phyloP scores from a whole-genome alignment of 1,140 invertebrate genomes.

The Microplitis demolitor region DNA sequence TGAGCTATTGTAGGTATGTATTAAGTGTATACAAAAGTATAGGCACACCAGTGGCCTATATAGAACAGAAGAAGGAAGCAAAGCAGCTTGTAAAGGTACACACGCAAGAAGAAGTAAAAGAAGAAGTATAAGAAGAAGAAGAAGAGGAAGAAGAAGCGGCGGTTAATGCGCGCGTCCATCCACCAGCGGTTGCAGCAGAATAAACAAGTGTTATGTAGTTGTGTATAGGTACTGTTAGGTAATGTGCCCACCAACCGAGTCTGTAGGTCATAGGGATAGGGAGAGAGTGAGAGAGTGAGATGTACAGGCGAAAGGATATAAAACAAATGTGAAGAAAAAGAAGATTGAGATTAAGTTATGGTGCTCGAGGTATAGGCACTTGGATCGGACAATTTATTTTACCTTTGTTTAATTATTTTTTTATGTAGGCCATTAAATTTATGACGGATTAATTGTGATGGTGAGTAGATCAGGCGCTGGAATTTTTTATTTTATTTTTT shows the following conservation, averaged over 20 bases:
- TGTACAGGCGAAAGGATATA: slow-evolving; percentile 21
- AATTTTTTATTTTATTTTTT: no score
- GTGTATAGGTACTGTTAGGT: slow-evolving; percentile 53
- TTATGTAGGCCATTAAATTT: no score
- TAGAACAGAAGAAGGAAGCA: background rate
- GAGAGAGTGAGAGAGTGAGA: background rate
- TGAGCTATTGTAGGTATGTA: background rate
- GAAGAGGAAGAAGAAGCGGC: background rate
- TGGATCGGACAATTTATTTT: background rate
- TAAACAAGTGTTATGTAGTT: slow-evolving; percentile 17
- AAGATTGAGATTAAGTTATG: background rate
- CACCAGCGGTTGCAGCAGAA: slow-evolving; percentile 10
- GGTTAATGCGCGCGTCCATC: slow-evolving; percentile 12
- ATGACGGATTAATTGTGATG: no score
- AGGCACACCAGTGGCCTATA: slow-evolving; percentile 19
- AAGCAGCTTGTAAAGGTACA: slow-evolving; percentile 4
- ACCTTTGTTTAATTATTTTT: no score
- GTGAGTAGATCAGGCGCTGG: no score
- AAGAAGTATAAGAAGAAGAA: no score
- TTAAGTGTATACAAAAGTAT: slow-evolving; percentile 15
- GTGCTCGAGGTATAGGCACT: background rate
- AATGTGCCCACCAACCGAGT: slow-evolving; percentile 45
- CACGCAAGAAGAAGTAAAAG: background rate
- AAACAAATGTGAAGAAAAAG: background rate
- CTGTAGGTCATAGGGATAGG: slow-evolving; percentile 52